These are phyloP conservation scores for Drosophila tanythrix DNA, from an alignment of 2,888 invertebrate genomes.

Conservation along the genomic window DNA sequence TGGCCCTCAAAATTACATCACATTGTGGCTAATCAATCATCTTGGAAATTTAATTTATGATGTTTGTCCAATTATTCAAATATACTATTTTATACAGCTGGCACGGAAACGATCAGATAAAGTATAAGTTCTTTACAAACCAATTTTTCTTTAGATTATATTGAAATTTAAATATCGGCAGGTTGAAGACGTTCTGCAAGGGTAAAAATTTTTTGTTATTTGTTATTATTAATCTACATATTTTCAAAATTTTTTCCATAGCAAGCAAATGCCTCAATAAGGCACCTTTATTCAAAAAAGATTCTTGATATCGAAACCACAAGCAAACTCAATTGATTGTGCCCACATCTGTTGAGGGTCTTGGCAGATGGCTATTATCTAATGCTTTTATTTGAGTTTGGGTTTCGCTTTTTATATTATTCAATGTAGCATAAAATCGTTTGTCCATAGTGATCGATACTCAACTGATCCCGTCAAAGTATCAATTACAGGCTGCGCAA, in stretches of 20 bases:
- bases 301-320: constrained; percentile 36
- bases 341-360: constrained; percentile 43
- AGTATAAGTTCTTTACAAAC: neutral
- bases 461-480: constrained; percentile 40
- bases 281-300: neutral
- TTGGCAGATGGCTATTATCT: constrained; percentile 39
- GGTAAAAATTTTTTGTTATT: neutral
- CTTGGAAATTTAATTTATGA: neutral
- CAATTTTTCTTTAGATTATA: neutral
- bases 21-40: neutral
- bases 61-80: neutral
- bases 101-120: neutral
- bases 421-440: constrained; percentile 71
- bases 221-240: neutral
- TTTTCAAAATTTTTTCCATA: neutral
- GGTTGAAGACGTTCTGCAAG: neutral
- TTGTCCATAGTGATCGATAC: constrained; percentile 35
- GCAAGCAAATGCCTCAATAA: neutral
- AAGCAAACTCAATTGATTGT: constrained; percentile 39
- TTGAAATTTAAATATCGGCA: neutral
- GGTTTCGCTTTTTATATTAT: constrained; percentile 34
- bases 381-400: constrained; percentile 29
- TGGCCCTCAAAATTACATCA: neutral
- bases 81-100: neutral
- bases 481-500: constrained; percentile 62